phyloP scores from a whole-genome alignment of 2,113 vertebrate species.

The Lepidiolamprologus cunningtoni region DNA sequence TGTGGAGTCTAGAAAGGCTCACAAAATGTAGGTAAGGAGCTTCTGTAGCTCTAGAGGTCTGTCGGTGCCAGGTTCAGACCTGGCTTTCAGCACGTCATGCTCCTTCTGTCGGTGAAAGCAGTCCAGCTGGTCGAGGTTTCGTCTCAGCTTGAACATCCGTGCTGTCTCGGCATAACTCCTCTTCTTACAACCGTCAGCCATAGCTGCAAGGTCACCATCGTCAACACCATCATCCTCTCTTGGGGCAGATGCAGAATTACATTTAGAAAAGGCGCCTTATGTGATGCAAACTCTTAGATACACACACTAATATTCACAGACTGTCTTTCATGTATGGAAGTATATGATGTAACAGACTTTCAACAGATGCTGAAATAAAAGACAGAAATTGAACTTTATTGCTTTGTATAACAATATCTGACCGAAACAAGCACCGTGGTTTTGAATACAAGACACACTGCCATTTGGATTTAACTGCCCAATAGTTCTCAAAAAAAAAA shows the following conservation, averaged over 20 bases:
- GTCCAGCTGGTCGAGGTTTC: conserved; percentile 64
- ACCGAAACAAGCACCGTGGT: neutral
- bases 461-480: neutral
- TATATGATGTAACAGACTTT: neutral
- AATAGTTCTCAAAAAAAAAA: neutral
- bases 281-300: neutral
- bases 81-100: conserved; percentile 56
- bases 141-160: conserved; percentile 52
- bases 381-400: neutral
- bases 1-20: neutral
- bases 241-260: neutral
- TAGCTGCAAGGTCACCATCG: neutral
- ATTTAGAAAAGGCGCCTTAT: neutral
- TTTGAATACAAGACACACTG: neutral
- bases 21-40: neutral
- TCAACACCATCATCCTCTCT: conserved; percentile 9
- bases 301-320: neutral
- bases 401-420: neutral
- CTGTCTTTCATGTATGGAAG: neutral
- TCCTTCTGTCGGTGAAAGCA: conserved; percentile 65
- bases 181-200: neutral
- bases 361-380: neutral
- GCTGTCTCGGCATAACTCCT: conserved; percentile 35
- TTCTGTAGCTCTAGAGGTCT: neutral
- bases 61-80: conserved; percentile 64